Conservation (phyloP, 2,888 invertebrate species). For the Druceiella hillmani region DNA sequence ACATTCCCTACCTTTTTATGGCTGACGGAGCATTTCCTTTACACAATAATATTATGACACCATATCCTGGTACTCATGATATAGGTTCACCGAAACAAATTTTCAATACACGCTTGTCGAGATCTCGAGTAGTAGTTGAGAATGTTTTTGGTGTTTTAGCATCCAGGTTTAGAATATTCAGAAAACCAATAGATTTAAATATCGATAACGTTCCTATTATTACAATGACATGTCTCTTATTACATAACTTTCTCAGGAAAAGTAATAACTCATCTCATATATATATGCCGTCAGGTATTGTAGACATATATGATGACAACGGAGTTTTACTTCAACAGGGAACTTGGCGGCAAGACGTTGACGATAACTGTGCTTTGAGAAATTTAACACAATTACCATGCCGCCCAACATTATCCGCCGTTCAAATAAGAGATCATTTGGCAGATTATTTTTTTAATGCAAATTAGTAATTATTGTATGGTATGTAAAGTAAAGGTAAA, state of each 20-base stretch:
- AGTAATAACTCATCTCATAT: conserved; percentile 1
- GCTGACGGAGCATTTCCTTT: conserved; percentile 1
- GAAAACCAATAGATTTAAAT: conserved; percentile 1
- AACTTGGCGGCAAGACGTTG: background rate
- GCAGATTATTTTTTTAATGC: background rate
- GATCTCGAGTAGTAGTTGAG: conserved; percentile 1
- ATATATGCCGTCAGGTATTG: background rate
- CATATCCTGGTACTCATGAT: conserved; percentile 1
- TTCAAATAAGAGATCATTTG: conserved; percentile 1
- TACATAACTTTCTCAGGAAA: background rate
- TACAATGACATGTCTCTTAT: conserved; percentile 1
- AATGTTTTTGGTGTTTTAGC: background rate
- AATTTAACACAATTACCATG: background rate
- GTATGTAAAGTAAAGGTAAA: no score
- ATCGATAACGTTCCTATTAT: background rate
- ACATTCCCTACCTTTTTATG: background rate
- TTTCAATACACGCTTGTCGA: conserved; percentile 1
- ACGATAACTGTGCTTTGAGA: background rate
- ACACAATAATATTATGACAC: background rate
- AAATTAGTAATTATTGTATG: background rate
- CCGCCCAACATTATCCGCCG: background rate
- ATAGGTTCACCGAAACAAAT: conserved; percentile 1
- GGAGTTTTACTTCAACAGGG: background rate
- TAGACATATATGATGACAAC: conserved; percentile 1
- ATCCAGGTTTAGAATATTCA: conserved; percentile 1